phyloP scores from a whole-genome alignment of 2,888 invertebrate genomes.

The Caenorhabditis sp. region DNA sequence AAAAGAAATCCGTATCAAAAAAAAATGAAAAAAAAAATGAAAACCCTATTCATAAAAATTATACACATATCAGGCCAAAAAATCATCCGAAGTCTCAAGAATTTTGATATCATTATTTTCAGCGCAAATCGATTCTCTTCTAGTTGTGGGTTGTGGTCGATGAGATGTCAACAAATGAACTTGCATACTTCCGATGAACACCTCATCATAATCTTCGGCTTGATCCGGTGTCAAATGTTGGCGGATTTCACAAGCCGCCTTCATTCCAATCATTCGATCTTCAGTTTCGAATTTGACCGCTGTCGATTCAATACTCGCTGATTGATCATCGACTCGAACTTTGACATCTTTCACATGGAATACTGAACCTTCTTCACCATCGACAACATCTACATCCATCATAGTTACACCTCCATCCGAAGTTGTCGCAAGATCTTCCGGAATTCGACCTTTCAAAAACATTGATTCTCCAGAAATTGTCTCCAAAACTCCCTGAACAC shows the following conservation, averaged over 20 bases:
- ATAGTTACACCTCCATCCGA: constrained; percentile 9
- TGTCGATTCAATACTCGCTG: constrained; percentile 26
- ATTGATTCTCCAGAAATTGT: constrained; percentile 36
- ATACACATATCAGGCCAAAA: constrained; percentile 12
- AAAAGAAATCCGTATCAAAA: background rate
- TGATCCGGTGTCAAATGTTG: constrained; percentile 30
- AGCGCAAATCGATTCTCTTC: constrained; percentile 33
- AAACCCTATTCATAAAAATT: background rate
- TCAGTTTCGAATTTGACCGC: constrained; percentile 32
- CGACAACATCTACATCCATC: constrained; percentile 41
- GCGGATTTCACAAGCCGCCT: constrained; percentile 39
- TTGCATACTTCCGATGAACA: constrained; percentile 37
- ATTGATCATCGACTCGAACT: constrained; percentile 30
- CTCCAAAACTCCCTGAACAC: constrained; percentile 29
- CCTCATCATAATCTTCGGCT: constrained; percentile 25
- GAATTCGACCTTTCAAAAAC: constrained; percentile 26
- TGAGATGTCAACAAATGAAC: constrained; percentile 37
- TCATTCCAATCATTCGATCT: constrained; percentile 38
- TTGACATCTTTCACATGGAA: constrained; percentile 35
- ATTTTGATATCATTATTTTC: constrained; percentile 36
- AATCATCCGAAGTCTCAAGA: constrained; percentile 38
- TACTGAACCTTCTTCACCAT: constrained; percentile 40
- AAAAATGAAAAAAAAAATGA: background rate
- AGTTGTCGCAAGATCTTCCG: constrained; percentile 12
- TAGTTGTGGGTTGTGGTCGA: constrained; percentile 19